Percentiles rank a stretch among this genome's conserved stretches.
Evolutionary conservation across 2,113 vertebrate species (phyloP).

Genomic region (Catharus fuscescens): DNA sequence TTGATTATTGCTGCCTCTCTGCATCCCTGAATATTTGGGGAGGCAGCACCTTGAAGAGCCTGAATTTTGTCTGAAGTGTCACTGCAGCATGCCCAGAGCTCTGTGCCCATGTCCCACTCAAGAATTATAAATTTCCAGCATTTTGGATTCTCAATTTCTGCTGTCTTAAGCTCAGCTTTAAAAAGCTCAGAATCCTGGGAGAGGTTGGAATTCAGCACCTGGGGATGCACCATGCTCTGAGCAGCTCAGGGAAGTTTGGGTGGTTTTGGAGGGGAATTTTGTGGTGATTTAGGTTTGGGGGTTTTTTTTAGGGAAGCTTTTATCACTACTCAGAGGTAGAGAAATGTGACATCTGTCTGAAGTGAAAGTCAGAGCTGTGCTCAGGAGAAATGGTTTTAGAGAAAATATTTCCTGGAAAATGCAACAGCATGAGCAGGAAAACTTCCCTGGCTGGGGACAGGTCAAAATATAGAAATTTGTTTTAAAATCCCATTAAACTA

Average conservation of each 20-base stretch:
- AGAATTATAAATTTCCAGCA: not conserved
- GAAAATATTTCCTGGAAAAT: not conserved
- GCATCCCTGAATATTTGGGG: not conserved
- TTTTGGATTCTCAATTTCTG: not conserved
- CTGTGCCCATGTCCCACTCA: not conserved
- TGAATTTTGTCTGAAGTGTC: not conserved
- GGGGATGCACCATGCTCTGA: accelerated
- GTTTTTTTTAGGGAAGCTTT: not conserved
- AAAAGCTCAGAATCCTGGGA: not conserved
- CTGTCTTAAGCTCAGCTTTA: not conserved
- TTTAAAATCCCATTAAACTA: not conserved
- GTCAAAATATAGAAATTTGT: not conserved
- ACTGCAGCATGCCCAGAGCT: not conserved
- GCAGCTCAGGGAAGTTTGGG: not conserved
- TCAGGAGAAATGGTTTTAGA: not conserved
- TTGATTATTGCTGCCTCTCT: not conserved
- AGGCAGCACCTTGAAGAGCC: not conserved
- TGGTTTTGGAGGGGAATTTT: not conserved
- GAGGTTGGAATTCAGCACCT: accelerated
- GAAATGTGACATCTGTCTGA: not conserved
- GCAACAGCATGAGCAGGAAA: not conserved
- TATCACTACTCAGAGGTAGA: not conserved
- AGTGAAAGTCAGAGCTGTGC: not conserved
- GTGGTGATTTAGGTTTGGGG: not conserved
- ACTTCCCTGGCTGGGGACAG: not conserved